A percentile compares a stretch with the other conserved stretches of the same genome.
phyloP scores from a whole-genome alignment of 2,797 vertebrate species.

The Merluccius polli region DNA sequence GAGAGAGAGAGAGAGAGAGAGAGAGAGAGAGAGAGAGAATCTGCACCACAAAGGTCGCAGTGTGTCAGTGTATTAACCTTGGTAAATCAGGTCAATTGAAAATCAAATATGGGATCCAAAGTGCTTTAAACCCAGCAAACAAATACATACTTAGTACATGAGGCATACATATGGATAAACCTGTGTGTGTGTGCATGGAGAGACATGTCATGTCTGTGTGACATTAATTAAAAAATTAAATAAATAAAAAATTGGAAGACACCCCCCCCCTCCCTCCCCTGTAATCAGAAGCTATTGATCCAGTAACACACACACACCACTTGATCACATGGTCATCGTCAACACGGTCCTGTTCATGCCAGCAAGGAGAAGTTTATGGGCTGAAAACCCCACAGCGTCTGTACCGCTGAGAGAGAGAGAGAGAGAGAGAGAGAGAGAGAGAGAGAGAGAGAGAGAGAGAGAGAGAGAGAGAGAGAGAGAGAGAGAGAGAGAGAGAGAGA shows the following conservation, averaged over 20 bases:
- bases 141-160: neutral
- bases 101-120: slow-evolving; percentile 37
- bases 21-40: neutral
- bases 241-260: too few relatives aligned
- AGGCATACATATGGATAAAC: neutral
- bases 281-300: neutral
- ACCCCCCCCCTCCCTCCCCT: too few relatives aligned
- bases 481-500: too few relatives aligned
- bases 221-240: too few relatives aligned
- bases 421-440: too few relatives aligned
- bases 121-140: slow-evolving; percentile 30
- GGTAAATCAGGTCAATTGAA: slow-evolving; percentile 55
- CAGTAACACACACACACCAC: neutral
- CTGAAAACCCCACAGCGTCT: neutral
- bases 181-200: neutral
- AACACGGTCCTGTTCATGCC: neutral
- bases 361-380: neutral
- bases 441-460: too few relatives aligned
- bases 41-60: neutral
- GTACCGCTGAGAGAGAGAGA: neutral
- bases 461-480: too few relatives aligned
- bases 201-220: neutral
- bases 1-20: slow-evolving; percentile 12
- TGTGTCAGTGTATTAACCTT: slow-evolving; percentile 41
- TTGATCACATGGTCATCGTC: neutral